Evolutionary conservation across 30 jellyfish, hydroid and myxozoan species (phyloP).

Genomic region (Aurelia coerulea): DNA sequence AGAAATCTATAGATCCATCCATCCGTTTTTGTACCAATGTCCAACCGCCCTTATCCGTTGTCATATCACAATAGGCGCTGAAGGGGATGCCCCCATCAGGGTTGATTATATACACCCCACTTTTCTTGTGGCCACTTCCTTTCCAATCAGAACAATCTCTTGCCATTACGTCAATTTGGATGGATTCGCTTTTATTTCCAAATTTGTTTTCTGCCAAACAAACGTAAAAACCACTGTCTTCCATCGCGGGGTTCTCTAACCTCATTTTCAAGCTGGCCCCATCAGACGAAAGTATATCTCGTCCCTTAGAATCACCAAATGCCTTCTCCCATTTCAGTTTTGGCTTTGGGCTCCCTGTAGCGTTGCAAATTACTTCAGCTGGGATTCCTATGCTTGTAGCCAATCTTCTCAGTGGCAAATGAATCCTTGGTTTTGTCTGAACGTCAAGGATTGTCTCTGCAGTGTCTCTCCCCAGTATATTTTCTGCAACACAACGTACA

Average conservation of each 20-base stretch:
- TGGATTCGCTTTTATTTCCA: background rate
- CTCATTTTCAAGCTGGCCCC: background rate
- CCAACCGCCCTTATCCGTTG: background rate
- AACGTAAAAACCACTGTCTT: background rate
- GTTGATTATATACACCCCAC: constrained; percentile 4
- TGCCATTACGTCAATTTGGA: background rate
- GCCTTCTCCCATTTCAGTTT: background rate
- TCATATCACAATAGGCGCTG: background rate
- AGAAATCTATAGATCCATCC: no score
- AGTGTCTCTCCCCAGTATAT: constrained; percentile 23
- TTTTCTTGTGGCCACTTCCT: background rate
- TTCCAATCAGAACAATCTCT: background rate
- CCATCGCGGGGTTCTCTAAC: background rate
- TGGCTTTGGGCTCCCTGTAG: constrained; percentile 7
- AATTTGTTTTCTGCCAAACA: background rate
- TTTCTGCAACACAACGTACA: constrained; percentile 13
- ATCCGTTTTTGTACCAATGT: no score
- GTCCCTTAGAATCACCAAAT: background rate
- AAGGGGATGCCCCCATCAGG: constrained; percentile 11
- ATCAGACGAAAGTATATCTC: background rate
- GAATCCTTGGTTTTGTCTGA: constrained; percentile 23
- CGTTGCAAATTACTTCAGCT: background rate
- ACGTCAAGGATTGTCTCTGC: constrained; percentile 19
- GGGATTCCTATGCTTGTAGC: background rate
- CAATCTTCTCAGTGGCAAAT: background rate